A percentile compares a stretch with the other conserved stretches of the same genome.
Conservation (phyloP, 2,888 invertebrate species). For the Callyntrura sp. region DNA sequence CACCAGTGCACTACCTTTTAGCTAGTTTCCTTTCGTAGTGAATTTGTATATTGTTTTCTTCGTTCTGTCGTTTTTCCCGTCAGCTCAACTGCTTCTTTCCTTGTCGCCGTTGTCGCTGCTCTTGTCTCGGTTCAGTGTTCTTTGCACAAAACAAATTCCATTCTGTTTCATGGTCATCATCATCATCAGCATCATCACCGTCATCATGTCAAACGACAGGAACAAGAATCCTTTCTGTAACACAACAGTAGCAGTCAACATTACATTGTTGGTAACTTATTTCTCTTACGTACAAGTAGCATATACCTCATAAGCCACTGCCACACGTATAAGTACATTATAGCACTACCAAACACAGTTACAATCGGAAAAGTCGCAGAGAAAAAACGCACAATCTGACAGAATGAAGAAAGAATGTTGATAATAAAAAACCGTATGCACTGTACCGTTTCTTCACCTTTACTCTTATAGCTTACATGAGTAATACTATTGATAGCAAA, state of each 20-base stretch:
- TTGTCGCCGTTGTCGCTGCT: neutral
- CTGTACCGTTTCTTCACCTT: constrained; percentile 57
- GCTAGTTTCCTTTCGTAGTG: neutral
- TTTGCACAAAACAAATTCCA: constrained; percentile 51
- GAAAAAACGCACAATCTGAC: constrained; percentile 39
- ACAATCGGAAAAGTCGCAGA: constrained; percentile 34
- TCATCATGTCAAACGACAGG: constrained; percentile 52
- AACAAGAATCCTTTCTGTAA: constrained; percentile 56
- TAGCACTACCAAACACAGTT: neutral
- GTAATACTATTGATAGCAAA: constrained; percentile 11
- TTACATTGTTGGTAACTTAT: constrained; percentile 18
- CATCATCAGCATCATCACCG: constrained; percentile 26
- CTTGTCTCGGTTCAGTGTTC: constrained; percentile 46
- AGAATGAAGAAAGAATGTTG: constrained; percentile 54
- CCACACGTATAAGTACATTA: neutral
- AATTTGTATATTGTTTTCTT: neutral
- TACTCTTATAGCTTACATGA: constrained; percentile 32
- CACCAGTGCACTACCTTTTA: neutral
- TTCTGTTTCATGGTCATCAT: constrained; percentile 49
- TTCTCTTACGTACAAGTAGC: neutral
- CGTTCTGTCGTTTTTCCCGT: neutral
- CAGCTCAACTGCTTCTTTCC: neutral
- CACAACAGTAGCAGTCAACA: constrained; percentile 33
- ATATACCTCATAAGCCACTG: neutral
- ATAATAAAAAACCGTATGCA: constrained; percentile 29